Base-by-base conservation (phyloP, 2,888 invertebrate genomes). In the Megastigmus dorsalis region DNA sequence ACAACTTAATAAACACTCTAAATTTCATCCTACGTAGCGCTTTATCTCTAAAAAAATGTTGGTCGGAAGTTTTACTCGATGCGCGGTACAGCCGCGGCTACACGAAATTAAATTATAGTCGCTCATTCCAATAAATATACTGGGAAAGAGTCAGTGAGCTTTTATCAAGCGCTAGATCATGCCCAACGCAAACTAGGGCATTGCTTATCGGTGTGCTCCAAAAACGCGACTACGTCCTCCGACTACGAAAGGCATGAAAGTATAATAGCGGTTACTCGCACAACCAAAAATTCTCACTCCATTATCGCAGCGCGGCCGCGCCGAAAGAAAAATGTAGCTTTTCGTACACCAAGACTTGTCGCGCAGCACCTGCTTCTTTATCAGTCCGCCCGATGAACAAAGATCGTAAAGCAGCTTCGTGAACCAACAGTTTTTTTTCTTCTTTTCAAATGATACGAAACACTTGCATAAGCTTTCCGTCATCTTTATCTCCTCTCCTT, bases 151-250 rank as follows among this genome's bases (percentile, higher is more conserved):
- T 10, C 1, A n/a, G 26, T 33, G 55, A n/a, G n/a, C n/a, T 65
- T 71, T 71, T 71, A 75, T 75, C 75, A 54, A 38, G 38, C 48
- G 60, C 38, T 66, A 66, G 75, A 75, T 75, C 75, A 48, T 43
- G 65, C 65, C 48, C 41, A 33, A 36, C 28, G 33, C 48, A 28
- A 75, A 71, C 62, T 75, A 63, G 75, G 62, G 23, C 75, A 71
- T 9, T 18, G 15, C 41, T 75, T 75, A 75, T 75, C 75, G 57
- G 38, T 67, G 71, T 67, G 71, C 62, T 75, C 71, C 71, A 41
- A 75, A 75, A 75, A 71, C 68, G 28, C n/a, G n/a, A n/a, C n/a
- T n/a, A n/a, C n/a, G n/a, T n/a, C n/a, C n/a, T n/a, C n/a, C n/a
- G n/a, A n/a, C n/a, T n/a, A n/a, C n/a, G n/a, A n/a, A 63, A 43